Base-by-base conservation (phyloP, 2,797 vertebrate species). In the Knipowitschia caucasica region DNA sequence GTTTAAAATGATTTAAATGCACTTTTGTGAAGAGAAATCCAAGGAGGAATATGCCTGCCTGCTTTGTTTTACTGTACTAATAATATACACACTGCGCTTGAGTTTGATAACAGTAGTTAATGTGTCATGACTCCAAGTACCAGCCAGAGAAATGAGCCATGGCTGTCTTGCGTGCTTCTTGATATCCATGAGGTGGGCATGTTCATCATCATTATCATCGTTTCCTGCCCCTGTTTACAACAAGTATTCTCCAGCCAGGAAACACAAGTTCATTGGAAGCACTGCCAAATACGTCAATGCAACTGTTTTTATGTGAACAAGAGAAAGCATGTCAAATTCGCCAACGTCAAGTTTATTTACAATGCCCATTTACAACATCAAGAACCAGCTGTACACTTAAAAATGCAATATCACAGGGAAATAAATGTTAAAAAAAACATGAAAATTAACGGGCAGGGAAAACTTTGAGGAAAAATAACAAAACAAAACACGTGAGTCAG, bases 201-300 rank as follows among this genome's bases (percentile, higher is more conserved):
- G 46, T 49, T 34, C 31, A 10, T 50, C 47, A 50, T 35, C 72
- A 47, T 64, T 50, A 64, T 62, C 62, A 74, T 77, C 62, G 82
- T 84, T 89, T 89, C 84, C 88, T 83, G 84, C 69, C 31, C 51
- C 72, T 86, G 81, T 90, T 89, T 86, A 86, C 42, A 39, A 5
- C 42, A 50, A 56, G 50, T 4, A 49, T 70, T 64, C 53, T 52
- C 43, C 53, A 50, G 58, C 46, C 53, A 49, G 56, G 33, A 38
- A 40, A 57, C 39, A 29, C 7, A 47, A 47, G 45, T 47, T 47
- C 45, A 47, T 2, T 12, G 25, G 44, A 11, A n/a, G 44, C 9
- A 9, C n/a, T 29, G 25, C 26, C 44, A 46, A 30, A 7, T 14
- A 25, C 54, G 18, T 6, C 15, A 58, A 25, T 58, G 44, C 5